A percentile compares a stretch with the other conserved stretches of the same genome.
Evolutionary conservation across 1,140 invertebrate genomes (phyloP).

Genomic region (Nixonia krombeini): DNA sequence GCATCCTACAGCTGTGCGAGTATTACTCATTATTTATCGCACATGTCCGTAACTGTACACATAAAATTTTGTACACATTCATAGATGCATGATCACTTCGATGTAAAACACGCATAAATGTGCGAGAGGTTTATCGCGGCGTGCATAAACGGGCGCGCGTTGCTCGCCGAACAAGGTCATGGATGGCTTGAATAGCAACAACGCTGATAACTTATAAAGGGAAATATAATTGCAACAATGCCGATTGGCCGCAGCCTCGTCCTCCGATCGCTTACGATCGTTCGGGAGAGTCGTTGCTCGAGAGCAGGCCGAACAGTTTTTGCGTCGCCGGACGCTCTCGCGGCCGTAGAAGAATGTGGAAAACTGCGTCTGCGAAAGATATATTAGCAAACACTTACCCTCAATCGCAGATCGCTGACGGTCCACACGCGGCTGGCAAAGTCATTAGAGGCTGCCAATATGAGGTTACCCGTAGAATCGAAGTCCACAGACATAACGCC

Average conservation of each 20-base stretch:
- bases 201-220: slow-evolving; percentile 6
- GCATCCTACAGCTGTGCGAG: too few relatives aligned
- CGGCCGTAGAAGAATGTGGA: slow-evolving; percentile 8
- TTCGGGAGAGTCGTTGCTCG: too few relatives aligned
- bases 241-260: background rate
- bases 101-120: slow-evolving; percentile 16
- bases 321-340: slow-evolving; percentile 1
- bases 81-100: slow-evolving; percentile 10
- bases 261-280: too few relatives aligned
- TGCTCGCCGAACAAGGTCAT: slow-evolving; percentile 3
- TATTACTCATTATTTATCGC: too few relatives aligned
- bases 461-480: slow-evolving; percentile 87
- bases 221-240: slow-evolving; percentile 13
- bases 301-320: too few relatives aligned
- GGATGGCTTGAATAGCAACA: slow-evolving; percentile 4
- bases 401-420: slow-evolving; percentile 87
- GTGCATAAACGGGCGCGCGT: slow-evolving; percentile 7
- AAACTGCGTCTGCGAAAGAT: slow-evolving; percentile 8
- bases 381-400: slow-evolving; percentile 79
- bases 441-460: slow-evolving; percentile 94
- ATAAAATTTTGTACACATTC: too few relatives aligned
- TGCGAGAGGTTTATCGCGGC: slow-evolving; percentile 7
- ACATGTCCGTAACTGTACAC: too few relatives aligned
- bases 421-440: slow-evolving; percentile 96
- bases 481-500: slow-evolving; percentile 96